Evolutionary conservation across 2,888 invertebrate species (phyloP).

Genomic region (Caenorhabditis macrosperma): DNA sequence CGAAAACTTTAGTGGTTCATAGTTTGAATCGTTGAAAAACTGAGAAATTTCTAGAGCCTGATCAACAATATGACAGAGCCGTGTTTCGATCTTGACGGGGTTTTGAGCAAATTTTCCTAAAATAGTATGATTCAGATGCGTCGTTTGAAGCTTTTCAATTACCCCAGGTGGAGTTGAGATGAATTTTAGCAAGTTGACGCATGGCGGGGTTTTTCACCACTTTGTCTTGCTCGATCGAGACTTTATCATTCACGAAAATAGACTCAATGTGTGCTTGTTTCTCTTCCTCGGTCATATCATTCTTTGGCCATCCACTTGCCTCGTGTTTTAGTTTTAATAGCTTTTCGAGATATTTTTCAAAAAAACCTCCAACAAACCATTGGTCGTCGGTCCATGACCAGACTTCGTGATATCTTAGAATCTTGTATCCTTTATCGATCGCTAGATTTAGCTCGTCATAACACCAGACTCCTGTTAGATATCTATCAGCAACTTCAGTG

Average conservation of each 20-base stretch:
- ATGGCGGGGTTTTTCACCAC: conserved; percentile 1
- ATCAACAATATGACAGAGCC: not conserved
- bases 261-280: not conserved
- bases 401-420: not conserved
- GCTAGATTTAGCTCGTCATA: not conserved
- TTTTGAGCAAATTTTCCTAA: conserved; percentile 14
- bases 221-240: not conserved
- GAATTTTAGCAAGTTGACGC: conserved; percentile 1
- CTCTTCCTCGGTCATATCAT: not conserved
- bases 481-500: not conserved
- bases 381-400: not conserved
- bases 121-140: too few species aligned
- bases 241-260: conserved; percentile 10
- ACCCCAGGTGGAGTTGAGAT: conserved; percentile 28
- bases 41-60: not conserved
- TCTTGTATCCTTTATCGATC: not conserved
- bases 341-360: conserved; percentile 2
- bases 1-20: not conserved
- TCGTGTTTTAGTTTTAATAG: conserved; percentile 4
- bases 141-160: too few species aligned
- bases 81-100: not conserved
- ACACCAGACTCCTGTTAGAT: not conserved
- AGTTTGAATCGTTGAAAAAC: conserved; percentile 9
- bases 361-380: conserved; percentile 17
- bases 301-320: not conserved